Evolutionary conservation across 2,797 vertebrate species (phyloP), one percentile per base, ranked within the genome.

Genomic region (Garrulus glandarius): DNA sequence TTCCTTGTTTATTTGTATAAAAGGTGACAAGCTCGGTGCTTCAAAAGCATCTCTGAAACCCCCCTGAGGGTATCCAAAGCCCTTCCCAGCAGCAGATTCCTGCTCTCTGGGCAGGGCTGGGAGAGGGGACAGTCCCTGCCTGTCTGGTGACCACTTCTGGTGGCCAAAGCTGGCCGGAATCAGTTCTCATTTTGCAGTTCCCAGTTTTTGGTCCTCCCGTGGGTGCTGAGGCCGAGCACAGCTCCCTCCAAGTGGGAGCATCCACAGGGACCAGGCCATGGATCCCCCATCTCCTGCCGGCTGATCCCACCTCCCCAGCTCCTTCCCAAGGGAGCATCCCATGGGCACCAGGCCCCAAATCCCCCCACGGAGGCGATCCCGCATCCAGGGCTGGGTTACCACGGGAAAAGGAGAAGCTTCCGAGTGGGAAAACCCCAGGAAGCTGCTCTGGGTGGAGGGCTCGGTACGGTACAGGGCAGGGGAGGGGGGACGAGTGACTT

Each of bases 291-390:
- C 22, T 56, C 55, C 22, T 1, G 12, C 52, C 2, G 74, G 47
- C 6, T 1, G 76, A 8, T 20, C 64, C 70, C n/a, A 4, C 10
- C 41, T 52, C 68, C 6, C 16, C 44, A 10, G 7, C n/a, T 12
- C 32, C 17, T 2, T 78, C 53, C 79, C 1, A 0, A 29, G 36
- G 81, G 24, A 72, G 19, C 49, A n/a, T 18, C 75, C 69, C 32
- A 3, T 4, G 55, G 55, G n/a, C 23, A 17, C 23, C 67, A 3
- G 27, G 24, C 75, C 41, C 67, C 70, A 44, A 22, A 53, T 21
- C 30, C 7, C 0, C 11, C 37, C 1, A 0, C 0, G 0, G 56
- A 72, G 13, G 6, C 37, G 19, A 15, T 43, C 21, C 39, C 0
- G 1, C 3, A 0, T 13, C 44, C 67, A 6, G 72, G 39, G 55